phyloP scores from a whole-genome alignment of 2,797 vertebrate species.

The Vipera latastei region DNA sequence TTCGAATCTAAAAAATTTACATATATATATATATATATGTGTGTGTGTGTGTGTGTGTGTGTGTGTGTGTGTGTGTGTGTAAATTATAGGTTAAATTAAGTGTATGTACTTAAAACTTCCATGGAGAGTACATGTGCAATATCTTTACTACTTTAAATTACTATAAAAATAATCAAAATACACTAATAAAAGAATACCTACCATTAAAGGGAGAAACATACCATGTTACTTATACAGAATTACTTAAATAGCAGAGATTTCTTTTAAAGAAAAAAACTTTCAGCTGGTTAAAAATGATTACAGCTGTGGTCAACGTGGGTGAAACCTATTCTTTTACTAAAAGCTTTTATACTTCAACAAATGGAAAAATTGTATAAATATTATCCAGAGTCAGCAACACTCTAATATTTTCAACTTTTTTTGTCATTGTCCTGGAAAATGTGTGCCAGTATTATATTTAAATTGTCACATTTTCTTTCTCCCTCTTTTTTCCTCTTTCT shows the following conservation, averaged over 20 bases:
- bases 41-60: too few species aligned
- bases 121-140: conserved; percentile 51
- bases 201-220: conserved; percentile 66
- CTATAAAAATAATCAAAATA: conserved; percentile 51
- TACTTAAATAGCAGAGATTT: conserved; percentile 70
- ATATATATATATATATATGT: too few species aligned
- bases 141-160: conserved; percentile 59
- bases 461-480: conserved; percentile 42
- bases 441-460: conserved; percentile 48
- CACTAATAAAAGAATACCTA: conserved; percentile 59
- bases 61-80: too few species aligned
- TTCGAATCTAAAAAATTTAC: too few species aligned
- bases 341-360: conserved; percentile 74
- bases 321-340: conserved; percentile 70
- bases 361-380: conserved; percentile 74
- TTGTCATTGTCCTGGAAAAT: conserved; percentile 64
- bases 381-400: conserved; percentile 64
- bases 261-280: conserved; percentile 52
- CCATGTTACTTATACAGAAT: conserved; percentile 71
- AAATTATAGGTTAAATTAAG: conserved; percentile 22
- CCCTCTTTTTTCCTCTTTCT: conserved; percentile 40
- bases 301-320: conserved; percentile 70
- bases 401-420: conserved; percentile 62
- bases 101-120: conserved; percentile 39
- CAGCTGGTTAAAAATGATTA: conserved; percentile 68